Conservation (phyloP, 37 sponge, comb jelly and placozoan species). For the Chondrosia reniformis region DNA sequence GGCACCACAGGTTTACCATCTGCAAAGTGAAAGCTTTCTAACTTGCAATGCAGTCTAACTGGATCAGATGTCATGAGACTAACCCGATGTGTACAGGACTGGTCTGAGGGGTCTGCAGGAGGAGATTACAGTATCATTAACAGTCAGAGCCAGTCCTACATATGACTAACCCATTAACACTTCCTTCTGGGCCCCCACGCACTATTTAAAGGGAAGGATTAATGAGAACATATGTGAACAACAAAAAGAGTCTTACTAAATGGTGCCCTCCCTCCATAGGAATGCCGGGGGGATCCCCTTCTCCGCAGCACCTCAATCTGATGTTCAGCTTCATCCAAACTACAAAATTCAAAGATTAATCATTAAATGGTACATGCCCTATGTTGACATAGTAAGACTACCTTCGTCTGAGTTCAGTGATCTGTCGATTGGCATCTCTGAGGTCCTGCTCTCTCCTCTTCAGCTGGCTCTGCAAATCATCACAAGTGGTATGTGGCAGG, state of each 20-base stretch:
- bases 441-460: constrained; percentile 62
- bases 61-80: no score
- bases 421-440: constrained; percentile 49
- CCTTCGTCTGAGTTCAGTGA: constrained; percentile 42
- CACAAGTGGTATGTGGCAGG: neutral
- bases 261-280: no score
- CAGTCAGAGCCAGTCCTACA: no score
- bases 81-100: neutral
- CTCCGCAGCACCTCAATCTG: neutral
- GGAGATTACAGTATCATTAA: neutral
- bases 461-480: constrained; percentile 40
- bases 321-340: constrained; percentile 6
- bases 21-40: neutral
- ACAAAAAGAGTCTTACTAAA: no score
- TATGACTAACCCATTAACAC: no score
- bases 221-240: no score
- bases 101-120: neutral
- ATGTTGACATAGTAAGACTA: neutral
- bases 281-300: neutral
- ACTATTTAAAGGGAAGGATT: no score
- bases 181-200: no score
- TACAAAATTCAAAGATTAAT: neutral
- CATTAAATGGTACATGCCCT: neutral
- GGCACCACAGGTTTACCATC: neutral
- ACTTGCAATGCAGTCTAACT: neutral